phyloP scores from a whole-genome alignment of 2,113 vertebrate species.

The Syngnathus floridae region DNA sequence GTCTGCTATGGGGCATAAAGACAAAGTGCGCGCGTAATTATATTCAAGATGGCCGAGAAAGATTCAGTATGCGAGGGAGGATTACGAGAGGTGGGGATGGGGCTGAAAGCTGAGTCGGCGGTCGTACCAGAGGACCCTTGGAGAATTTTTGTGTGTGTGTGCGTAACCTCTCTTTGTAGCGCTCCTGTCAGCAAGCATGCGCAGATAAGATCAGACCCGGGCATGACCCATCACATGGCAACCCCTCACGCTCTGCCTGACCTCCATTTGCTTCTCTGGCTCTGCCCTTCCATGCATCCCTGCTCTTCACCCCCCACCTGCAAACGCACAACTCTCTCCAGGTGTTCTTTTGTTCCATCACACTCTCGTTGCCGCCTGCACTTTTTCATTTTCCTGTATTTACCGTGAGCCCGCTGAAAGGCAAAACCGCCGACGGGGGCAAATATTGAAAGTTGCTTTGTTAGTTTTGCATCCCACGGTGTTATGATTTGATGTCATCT shows the following conservation, averaged over 20 bases:
- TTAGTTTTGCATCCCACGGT: background rate
- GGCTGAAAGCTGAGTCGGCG: slow-evolving; percentile 32
- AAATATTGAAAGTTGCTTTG: background rate
- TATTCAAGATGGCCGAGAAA: slow-evolving; percentile 34
- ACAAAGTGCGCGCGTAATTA: slow-evolving; percentile 27
- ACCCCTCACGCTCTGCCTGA: slow-evolving; percentile 53
- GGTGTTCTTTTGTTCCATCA: slow-evolving; percentile 56
- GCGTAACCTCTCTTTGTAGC: slow-evolving; percentile 49
- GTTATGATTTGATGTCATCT: no score
- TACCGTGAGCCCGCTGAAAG: background rate
- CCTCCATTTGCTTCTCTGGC: slow-evolving; percentile 57
- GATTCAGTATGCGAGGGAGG: slow-evolving; percentile 52
- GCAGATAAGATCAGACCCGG: slow-evolving; percentile 59
- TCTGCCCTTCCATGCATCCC: slow-evolving; percentile 43
- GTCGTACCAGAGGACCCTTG: slow-evolving; percentile 39
- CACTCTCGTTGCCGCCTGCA: slow-evolving; percentile 13
- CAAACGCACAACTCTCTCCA: slow-evolving; percentile 35
- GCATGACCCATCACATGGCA: slow-evolving; percentile 62
- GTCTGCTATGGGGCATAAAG: slow-evolving; percentile 45
- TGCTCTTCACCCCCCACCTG: slow-evolving; percentile 13
- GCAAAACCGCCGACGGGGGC: background rate
- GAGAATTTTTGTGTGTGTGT: slow-evolving; percentile 16
- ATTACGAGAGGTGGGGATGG: slow-evolving; percentile 32
- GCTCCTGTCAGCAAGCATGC: slow-evolving; percentile 53
- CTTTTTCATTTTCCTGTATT: background rate